A percentile compares a stretch with the other conserved stretches of the same genome.
These are phyloP conservation scores for Lophotriccus pileatus DNA, from an alignment of 2,797 vertebrate species.

Conservation along the genomic window DNA sequence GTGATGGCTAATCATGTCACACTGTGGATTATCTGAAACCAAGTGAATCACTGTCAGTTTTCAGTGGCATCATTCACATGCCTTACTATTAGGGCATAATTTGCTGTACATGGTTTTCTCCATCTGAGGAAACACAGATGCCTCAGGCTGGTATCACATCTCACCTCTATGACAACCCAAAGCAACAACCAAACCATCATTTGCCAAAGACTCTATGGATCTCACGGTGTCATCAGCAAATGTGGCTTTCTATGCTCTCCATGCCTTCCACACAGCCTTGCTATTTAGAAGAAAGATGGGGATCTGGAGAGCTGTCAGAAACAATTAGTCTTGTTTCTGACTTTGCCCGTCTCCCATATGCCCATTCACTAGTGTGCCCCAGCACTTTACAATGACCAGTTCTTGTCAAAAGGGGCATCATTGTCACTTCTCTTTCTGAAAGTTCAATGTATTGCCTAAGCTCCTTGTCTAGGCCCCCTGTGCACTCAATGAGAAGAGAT, in stretches of 20 bases:
- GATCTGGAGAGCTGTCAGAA: neutral
- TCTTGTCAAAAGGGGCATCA: neutral
- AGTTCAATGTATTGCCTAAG: neutral
- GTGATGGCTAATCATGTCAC: neutral
- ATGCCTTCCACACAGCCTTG: neutral
- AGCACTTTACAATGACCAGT: neutral
- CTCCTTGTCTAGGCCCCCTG: neutral
- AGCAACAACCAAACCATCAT: neutral
- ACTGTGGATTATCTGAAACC: neutral
- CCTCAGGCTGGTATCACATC: neutral
- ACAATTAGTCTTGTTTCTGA: neutral
- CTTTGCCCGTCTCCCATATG: neutral
- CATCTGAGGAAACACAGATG: accelerated
- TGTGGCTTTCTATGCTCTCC: neutral
- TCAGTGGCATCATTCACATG: neutral
- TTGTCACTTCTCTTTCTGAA: neutral
- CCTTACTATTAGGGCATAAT: neutral
- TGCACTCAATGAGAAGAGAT: neutral
- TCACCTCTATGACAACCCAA: neutral
- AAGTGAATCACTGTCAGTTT: neutral
- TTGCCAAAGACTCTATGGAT: neutral
- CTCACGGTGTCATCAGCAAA: neutral
- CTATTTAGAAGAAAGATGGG: neutral
- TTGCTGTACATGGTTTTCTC: neutral
- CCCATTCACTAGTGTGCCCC: accelerated